phyloP scores from a whole-genome alignment of 2,113 vertebrate species.

The Clarias batrachus region DNA sequence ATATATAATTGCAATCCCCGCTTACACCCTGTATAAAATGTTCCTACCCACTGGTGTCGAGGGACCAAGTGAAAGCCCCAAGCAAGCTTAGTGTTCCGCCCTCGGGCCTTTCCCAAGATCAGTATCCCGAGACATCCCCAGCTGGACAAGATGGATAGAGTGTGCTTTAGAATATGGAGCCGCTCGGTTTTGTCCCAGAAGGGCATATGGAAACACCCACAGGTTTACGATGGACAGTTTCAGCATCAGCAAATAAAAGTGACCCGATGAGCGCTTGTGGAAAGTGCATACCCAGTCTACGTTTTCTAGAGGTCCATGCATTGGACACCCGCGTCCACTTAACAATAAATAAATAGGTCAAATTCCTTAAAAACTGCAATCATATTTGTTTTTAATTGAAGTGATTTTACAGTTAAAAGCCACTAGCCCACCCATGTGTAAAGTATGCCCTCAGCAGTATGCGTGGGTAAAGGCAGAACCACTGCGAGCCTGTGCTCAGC shows the following conservation, averaged over 20 bases:
- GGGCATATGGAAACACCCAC: constrained; percentile 44
- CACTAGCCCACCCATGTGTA: not conserved
- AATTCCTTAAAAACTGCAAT: not conserved
- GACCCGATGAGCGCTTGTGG: not conserved
- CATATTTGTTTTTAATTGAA: not conserved
- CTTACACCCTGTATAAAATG: not conserved
- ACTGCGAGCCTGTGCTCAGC: not conserved
- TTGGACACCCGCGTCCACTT: not conserved
- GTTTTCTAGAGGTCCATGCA: not conserved
- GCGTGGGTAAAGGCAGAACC: not conserved
- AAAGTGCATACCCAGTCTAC: not conserved
- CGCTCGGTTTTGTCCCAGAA: constrained; percentile 58
- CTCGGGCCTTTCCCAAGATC: constrained; percentile 76
- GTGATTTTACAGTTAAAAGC: too few relatives aligned
- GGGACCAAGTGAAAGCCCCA: not conserved
- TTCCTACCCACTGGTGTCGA: not conserved
- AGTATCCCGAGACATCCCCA: constrained; percentile 73
- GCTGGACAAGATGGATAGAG: constrained; percentile 70
- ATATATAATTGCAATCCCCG: not conserved
- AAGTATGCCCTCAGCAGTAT: not conserved
- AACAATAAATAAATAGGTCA: not conserved
- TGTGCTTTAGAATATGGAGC: constrained; percentile 78
- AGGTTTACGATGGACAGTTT: not conserved
- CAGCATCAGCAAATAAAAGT: not conserved
- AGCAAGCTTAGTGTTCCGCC: constrained; percentile 32